These are phyloP conservation scores for Silvanus unidentatus DNA, from an alignment of 2,888 invertebrate genomes.

Conservation along the genomic window DNA sequence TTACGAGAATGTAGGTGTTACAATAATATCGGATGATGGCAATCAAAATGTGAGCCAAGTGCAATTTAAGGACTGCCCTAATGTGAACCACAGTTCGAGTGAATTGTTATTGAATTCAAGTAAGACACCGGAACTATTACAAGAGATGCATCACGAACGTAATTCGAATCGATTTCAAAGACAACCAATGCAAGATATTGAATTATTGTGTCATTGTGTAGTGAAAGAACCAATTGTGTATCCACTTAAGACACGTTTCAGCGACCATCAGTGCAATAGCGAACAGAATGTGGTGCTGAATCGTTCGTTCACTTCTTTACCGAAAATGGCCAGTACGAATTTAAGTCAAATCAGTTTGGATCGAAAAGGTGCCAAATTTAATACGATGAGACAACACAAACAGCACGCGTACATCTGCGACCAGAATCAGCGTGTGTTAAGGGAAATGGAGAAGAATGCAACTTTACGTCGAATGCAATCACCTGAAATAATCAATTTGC, in stretches of 20 bases:
- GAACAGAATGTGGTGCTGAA: slow-evolving; percentile 35
- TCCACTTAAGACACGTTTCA: slow-evolving; percentile 29
- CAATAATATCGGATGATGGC: slow-evolving; percentile 30
- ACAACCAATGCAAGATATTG: slow-evolving; percentile 29
- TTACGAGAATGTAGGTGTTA: slow-evolving; percentile 37
- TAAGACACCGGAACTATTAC: slow-evolving; percentile 25
- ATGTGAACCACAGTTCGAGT: slow-evolving; percentile 31
- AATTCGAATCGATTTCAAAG: slow-evolving; percentile 31
- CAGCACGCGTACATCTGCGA: slow-evolving; percentile 49
- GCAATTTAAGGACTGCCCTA: slow-evolving; percentile 16
- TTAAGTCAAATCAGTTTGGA: slow-evolving; percentile 49
- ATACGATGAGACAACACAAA: background rate
- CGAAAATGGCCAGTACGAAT: slow-evolving; percentile 36
- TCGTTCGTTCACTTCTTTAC: slow-evolving; percentile 35
- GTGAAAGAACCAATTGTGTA: slow-evolving; percentile 27
- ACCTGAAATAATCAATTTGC: slow-evolving; percentile 44
- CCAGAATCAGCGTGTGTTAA: slow-evolving; percentile 31
- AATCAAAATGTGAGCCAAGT: slow-evolving; percentile 29
- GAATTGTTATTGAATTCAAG: slow-evolving; percentile 36
- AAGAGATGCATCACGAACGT: slow-evolving; percentile 31
- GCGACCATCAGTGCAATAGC: slow-evolving; percentile 27
- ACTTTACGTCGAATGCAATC: slow-evolving; percentile 36
- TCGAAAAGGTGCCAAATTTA: slow-evolving; percentile 30
- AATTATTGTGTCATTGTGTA: slow-evolving; percentile 40
- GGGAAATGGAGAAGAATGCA: slow-evolving; percentile 17